These are phyloP conservation scores for Caenorhabditis brenneri DNA, from an alignment of 1,140 invertebrate genomes.

Conservation along the genomic window DNA sequence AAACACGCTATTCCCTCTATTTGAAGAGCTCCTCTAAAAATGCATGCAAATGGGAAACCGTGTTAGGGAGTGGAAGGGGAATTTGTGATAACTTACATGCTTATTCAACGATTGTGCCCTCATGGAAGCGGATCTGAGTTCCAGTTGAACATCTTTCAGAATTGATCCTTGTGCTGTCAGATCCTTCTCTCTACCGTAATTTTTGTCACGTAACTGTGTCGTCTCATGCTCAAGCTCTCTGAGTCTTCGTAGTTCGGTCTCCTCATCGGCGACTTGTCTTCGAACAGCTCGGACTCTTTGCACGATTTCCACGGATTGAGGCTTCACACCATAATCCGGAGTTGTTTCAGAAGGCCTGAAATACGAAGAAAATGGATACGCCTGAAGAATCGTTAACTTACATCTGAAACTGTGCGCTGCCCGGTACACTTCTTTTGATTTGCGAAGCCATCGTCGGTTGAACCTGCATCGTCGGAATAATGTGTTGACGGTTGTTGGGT, in stretches of 20 bases:
- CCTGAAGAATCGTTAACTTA: background rate
- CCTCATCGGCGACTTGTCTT: constrained; percentile 46
- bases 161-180: background rate
- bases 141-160: constrained; percentile 11
- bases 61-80: too few relatives aligned
- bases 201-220: background rate
- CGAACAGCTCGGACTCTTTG: constrained; percentile 31
- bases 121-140: background rate
- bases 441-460: constrained; percentile 23
- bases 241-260: constrained; percentile 34
- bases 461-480: constrained; percentile 15
- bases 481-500: background rate
- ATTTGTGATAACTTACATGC: background rate
- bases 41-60: too few relatives aligned
- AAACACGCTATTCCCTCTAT: too few relatives aligned
- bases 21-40: too few relatives aligned
- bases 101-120: constrained; percentile 14
- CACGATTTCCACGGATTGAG: constrained; percentile 10
- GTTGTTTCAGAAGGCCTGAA: background rate
- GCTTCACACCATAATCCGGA: constrained; percentile 1
- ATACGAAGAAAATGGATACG: background rate
- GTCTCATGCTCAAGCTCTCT: constrained; percentile 17
- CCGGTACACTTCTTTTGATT: background rate
- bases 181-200: constrained; percentile 5
- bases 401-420: constrained; percentile 20